A percentile compares a stretch with the other conserved stretches of the same genome.
Evolutionary conservation across 2,888 invertebrate species (phyloP).

Genomic region (Leucophenga montana): DNA sequence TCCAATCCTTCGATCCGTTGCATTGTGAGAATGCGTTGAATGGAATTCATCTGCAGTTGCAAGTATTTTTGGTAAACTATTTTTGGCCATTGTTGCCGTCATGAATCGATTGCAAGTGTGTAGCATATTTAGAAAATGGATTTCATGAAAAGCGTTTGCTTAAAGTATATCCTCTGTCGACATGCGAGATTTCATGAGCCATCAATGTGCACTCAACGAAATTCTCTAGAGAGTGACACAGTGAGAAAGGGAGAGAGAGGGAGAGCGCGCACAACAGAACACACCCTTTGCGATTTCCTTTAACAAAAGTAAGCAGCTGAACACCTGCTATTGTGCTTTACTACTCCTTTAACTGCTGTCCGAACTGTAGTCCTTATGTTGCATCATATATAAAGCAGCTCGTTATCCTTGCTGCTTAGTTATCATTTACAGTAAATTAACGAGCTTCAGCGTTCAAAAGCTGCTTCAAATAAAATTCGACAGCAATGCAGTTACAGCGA

Average conservation of each 20-base stretch:
- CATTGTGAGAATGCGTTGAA: background rate
- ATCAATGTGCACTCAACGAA: background rate
- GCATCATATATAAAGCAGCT: background rate
- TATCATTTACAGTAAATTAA: slow-evolving; percentile 25
- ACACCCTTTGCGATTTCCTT: background rate
- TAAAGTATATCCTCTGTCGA: background rate
- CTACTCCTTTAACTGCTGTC: background rate
- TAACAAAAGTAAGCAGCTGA: background rate
- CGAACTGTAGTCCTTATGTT: background rate
- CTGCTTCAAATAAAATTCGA: background rate
- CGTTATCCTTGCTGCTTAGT: slow-evolving; percentile 10
- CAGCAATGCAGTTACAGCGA: background rate
- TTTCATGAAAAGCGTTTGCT: no score
- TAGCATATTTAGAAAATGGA: background rate
- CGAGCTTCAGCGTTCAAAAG: slow-evolving; percentile 9
- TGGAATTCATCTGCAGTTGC: slow-evolving; percentile 3
- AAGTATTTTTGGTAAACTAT: no score
- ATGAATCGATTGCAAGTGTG: no score
- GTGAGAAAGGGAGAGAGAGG: background rate
- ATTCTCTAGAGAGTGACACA: background rate
- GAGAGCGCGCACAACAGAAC: background rate
- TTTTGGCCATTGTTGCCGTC: no score
- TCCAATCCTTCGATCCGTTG: no score
- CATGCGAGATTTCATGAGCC: background rate
- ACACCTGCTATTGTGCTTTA: background rate